Percentiles rank a stretch among this genome's conserved stretches.
These are phyloP conservation scores for Platycercus adscitus DNA, from an alignment of 2,113 vertebrate species.

Conservation along the genomic window DNA sequence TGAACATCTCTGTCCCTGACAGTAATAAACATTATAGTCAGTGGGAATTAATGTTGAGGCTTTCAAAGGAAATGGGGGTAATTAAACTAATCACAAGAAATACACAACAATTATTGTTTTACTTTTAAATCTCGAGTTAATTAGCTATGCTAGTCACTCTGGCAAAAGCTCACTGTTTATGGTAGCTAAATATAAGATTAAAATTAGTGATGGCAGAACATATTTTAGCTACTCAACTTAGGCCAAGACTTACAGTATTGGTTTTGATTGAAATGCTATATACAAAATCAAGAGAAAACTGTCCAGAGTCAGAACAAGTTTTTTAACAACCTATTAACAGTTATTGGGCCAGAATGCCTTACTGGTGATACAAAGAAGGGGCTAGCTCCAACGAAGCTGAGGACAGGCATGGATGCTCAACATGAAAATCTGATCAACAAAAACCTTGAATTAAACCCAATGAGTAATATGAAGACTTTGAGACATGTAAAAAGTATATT, in stretches of 20 bases:
- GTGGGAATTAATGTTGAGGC: slow-evolving; percentile 30
- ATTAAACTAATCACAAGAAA: slow-evolving; percentile 60
- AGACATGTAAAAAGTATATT: background rate
- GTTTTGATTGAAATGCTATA: background rate
- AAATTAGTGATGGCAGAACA: background rate
- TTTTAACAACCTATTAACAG: background rate
- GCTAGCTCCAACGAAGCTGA: background rate
- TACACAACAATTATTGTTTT: slow-evolving; percentile 39
- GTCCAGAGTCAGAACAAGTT: background rate
- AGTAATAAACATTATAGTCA: background rate
- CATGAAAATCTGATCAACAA: background rate
- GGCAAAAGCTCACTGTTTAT: background rate
- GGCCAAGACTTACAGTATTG: background rate
- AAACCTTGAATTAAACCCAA: background rate
- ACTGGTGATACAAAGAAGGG: background rate
- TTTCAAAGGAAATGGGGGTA: slow-evolving; percentile 54
- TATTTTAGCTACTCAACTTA: background rate
- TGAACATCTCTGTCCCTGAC: background rate
- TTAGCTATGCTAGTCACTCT: slow-evolving; percentile 40
- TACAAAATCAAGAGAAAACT: background rate
- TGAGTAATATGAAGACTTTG: background rate
- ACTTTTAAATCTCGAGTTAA: slow-evolving; percentile 28
- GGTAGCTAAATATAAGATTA: background rate
- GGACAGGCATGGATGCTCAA: rapidly evolving
- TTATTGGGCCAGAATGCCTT: background rate